phyloP scores from a whole-genome alignment of 2,888 invertebrate genomes.

The Hemaris fuciformis region DNA sequence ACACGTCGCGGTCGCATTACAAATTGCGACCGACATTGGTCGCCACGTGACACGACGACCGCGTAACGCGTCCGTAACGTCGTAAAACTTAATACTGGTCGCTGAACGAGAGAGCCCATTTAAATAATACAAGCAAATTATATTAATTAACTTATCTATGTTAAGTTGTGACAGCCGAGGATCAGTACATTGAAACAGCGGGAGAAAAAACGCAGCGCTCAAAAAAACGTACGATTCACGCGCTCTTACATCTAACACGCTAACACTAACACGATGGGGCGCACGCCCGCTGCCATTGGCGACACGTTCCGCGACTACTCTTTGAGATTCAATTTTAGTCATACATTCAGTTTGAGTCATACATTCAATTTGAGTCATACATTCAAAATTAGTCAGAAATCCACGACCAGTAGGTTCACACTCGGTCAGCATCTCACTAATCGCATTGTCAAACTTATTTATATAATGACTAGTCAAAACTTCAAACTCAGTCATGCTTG shows the following conservation, averaged over 20 bases:
- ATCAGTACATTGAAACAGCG: conserved; percentile 71
- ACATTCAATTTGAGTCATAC: too few species aligned
- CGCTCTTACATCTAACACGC: conserved; percentile 12
- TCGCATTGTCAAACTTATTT: not conserved
- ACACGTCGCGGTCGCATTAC: conserved; percentile 15
- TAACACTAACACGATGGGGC: conserved; percentile 10
- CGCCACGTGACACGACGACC: not conserved
- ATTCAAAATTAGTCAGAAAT: not conserved
- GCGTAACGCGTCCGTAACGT: conserved; percentile 19
- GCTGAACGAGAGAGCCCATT: conserved; percentile 12
- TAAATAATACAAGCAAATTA: conserved; percentile 39
- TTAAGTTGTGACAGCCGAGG: conserved; percentile 46
- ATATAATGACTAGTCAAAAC: not conserved
- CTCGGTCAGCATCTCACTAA: too few species aligned
- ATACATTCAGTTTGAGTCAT: not conserved
- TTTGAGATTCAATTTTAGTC: not conserved
- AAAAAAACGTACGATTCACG: conserved; percentile 16
- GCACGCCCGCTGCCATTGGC: conserved; percentile 14
- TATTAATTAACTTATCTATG: conserved; percentile 43
- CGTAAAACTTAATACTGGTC: conserved; percentile 53
- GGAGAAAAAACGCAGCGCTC: conserved; percentile 38
- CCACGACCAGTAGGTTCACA: not conserved
- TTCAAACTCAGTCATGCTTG: not conserved
- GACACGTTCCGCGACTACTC: not conserved
- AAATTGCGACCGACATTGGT: not conserved